Percentiles rank a stretch among this genome's conserved stretches.
phyloP scores from a whole-genome alignment of 1,140 invertebrate species.

The Drosophila watanabei region DNA sequence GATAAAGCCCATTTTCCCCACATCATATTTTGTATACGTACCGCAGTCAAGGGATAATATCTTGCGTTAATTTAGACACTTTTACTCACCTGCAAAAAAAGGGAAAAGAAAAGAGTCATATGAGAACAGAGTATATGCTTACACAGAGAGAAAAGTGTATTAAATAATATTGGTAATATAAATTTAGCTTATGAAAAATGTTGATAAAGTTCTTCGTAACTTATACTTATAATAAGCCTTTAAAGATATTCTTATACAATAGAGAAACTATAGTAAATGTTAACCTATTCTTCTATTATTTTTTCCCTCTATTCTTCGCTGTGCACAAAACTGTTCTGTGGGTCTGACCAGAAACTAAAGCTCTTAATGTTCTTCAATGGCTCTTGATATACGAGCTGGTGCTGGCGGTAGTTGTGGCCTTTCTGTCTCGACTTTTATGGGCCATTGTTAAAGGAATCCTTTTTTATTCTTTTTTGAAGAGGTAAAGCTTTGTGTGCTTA shows the following conservation, averaged over 20 bases:
- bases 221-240: too few relatives aligned
- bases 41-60: constrained; percentile 37
- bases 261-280: too few relatives aligned
- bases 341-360: constrained; percentile 42
- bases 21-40: constrained; percentile 66
- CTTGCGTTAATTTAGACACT: constrained; percentile 45
- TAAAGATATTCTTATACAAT: too few relatives aligned
- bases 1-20: constrained; percentile 37
- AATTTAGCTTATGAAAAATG: not conserved
- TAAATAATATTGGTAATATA: too few relatives aligned
- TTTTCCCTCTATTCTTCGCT: constrained; percentile 2
- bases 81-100: constrained; percentile 68
- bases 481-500: constrained; percentile 20
- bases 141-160: not conserved
- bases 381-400: constrained; percentile 69
- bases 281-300: not conserved
- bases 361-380: constrained; percentile 74
- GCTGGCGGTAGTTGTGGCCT: constrained; percentile 13
- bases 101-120: constrained; percentile 14
- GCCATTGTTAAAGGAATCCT: constrained; percentile 42
- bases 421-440: constrained; percentile 31
- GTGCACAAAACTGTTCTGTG: constrained; percentile 34
- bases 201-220: not conserved
- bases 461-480: constrained; percentile 22
- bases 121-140: constrained; percentile 22